Evolutionary conservation across 2,113 vertebrate species (phyloP), one percentile per base, ranked within the genome.

Genomic region (Alethe castanea): DNA sequence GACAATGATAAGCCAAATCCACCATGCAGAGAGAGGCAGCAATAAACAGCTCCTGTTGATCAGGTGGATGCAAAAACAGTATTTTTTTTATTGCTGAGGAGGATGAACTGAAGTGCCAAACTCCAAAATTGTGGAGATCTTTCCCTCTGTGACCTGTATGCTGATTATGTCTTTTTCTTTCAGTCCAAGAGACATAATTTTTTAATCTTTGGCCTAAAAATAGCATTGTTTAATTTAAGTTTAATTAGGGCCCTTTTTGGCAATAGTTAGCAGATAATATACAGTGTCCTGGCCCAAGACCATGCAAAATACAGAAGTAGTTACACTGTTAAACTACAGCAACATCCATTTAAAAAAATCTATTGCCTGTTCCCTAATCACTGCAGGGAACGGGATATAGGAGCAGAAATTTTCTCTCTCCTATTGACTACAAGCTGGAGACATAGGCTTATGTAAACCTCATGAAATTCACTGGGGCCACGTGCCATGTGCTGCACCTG

Each of bases 401-500:
- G 47, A 47, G 69, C 11, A 61, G 33, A 69, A 61, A 4, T 35
- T 77, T 31, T 45, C 19, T 36, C 22, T 38, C 44, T 45, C 4
- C 17, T 36, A 0, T 42, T 56, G 29, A 14, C 14, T 54, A 10
- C 8, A 66, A 42, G 3, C 23, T 45, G 52, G 13, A 53, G 53
- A 8, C 6, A 4, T 5, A 29, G 28, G 13, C 33, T 33, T 52
- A 5, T 52, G 33, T 74, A 38, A 59, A 29, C 23, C 8, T 66
- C 11, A 22, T 13, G 11, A 45, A 53, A 11, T 66, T 60, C 23
- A 60, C 0, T 0, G 0, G 52, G 19, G 9, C 35, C 0, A 0
- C 48, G 35, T 56, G 35, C 26, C 44, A 57, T 7, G 28, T 29
- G 8, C 33, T 74, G 8, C 26, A 19, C 4, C 19, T 53, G 7